Evolutionary conservation across 2,113 vertebrate species (phyloP), one percentile per base, ranked within the genome.

Genomic region (Spheniscus mendiculus): DNA sequence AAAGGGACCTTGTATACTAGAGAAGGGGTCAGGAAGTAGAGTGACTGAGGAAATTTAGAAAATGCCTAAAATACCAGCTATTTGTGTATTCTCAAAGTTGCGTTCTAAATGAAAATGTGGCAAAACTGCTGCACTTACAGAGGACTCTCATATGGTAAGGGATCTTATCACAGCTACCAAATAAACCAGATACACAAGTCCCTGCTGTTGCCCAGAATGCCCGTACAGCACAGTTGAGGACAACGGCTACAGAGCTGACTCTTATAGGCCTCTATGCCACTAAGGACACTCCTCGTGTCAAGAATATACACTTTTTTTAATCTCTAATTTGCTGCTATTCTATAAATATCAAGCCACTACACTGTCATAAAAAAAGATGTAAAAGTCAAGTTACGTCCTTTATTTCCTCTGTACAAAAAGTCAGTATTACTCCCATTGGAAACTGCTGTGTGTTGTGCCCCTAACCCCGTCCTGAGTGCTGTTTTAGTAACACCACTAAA

Each of bases 381-480:
- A 65, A 10, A 73, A 76, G 30, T 80, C 30, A n/a, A n/a, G n/a
- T 26, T 59, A 44, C 55, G 10, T 13, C 32, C 9, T 89, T 73
- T 89, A 55, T 50, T 59, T 94, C 32, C 44, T 81, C 36, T 22
- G 71, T 5, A 25, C 12, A 44, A 38, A 25, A 70, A 49, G 20
- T 47, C 25, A 40, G 87, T 59, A 25, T 44, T 6, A 65, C 45
- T 89, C 5, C 21, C 34, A 29, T 2, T 62, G n/a, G 23, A 73
- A 93, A 62, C 2, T 44, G 36, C 12, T 69, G 32, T 0, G 0
- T 36, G 15, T 52, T 42, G 13, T 65, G 47, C 4, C 10, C 23
- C 11, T 4, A 1, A 8, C 15, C 19, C 11, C 0, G 1, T 15
- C 38, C 14, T 4, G 5, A 49, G 17, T 15, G 34, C 49, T 72